Evolutionary conservation across 2,113 vertebrate genomes (phyloP), one percentile per base, ranked within the genome.

Genomic region (Dicrurus megarhynchus): DNA sequence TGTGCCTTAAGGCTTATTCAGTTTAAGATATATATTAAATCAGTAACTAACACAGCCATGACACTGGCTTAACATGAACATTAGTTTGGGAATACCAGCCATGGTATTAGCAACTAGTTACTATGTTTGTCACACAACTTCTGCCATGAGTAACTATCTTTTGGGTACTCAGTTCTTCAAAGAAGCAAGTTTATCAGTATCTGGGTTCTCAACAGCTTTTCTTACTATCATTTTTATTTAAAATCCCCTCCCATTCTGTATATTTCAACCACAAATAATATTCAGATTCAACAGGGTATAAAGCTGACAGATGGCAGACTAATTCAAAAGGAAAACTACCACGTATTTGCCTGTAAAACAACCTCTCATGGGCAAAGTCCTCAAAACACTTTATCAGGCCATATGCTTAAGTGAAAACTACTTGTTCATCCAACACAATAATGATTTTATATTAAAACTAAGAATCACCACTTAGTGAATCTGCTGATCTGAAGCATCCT

Each of bases 251-350:
- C 55, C 19, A 59, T 81, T 59, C 67, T 77, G 19, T 84, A 20
- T 50, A 93, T 71, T 91, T 75, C 47, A 71, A 76, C 41, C n/a
- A 60, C 44, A 90, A 87, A 60, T 49, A 82, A 67, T 11, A 28
- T 78, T 47, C 23, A 90, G 44, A 85, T 89, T 89, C 78, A 91
- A 81, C 9, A 77, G 64, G 27, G 32, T 81, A 85, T 55, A 83
- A 85, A 83, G 33, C 30, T 71, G 52, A 87, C 82, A 96, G 91
- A 87, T 56, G 61, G 90, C 47, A 90, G 57, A 74, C 39, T 75
- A 65, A 86, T 84, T 68, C 87, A 77, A 89, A 91, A 87, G 47
- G 39, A 70, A 79, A 95, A 92, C 42, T 85, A 90, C 44, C 42
- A 87, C 13, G 5, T 53, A 90, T 73, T 63, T 56, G n/a, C 41